Evolutionary conservation across 2,113 vertebrate species (phyloP).

Genomic region (Xenotilapia leptura): DNA sequence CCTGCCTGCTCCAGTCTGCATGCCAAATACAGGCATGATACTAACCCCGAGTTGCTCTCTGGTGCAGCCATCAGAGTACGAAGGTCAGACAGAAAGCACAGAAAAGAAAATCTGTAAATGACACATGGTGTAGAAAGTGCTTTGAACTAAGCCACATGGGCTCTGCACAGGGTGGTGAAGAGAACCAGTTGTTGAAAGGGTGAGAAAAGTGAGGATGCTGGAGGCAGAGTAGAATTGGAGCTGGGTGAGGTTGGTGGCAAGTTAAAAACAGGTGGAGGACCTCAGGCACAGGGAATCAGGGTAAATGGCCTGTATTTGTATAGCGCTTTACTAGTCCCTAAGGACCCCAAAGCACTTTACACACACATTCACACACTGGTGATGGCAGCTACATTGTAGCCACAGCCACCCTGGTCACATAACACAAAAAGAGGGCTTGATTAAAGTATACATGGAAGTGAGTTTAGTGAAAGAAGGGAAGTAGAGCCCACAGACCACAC

Average conservation of each 20-base stretch:
- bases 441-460: background rate
- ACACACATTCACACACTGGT: background rate
- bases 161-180: background rate
- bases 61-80: rapidly evolving
- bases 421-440: background rate
- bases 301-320: background rate
- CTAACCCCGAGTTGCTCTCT: background rate
- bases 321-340: background rate
- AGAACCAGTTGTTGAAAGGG: background rate
- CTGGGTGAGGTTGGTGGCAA: background rate
- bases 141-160: background rate
- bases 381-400: background rate
- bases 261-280: background rate
- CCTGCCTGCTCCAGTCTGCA: background rate
- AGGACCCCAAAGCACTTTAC: background rate
- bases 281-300: background rate
- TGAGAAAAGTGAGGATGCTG: background rate
- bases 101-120: background rate
- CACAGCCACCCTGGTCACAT: background rate
- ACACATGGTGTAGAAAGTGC: rapidly evolving
- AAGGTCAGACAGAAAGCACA: background rate
- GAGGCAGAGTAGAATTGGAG: background rate
- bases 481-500: background rate
- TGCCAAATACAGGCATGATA: background rate
- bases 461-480: background rate